Evolutionary conservation across 1,140 invertebrate species (phyloP).

Genomic region (Aphelinus certus): DNA sequence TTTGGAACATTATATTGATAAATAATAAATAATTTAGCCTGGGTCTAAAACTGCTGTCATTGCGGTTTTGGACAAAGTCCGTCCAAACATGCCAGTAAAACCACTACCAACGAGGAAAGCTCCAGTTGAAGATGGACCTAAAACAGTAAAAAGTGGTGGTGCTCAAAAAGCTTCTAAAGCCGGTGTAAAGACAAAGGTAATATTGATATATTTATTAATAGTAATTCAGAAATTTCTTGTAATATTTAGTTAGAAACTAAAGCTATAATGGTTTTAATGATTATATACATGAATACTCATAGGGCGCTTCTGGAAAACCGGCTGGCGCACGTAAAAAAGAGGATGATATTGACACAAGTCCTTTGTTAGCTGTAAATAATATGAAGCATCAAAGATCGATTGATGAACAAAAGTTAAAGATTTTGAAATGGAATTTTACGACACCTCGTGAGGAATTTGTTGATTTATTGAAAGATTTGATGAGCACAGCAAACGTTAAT

Average conservation of each 20-base stretch:
- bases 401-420: constrained; percentile 92
- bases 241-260: too few species aligned
- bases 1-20: not conserved
- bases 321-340: constrained; percentile 78
- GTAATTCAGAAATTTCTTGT: too few species aligned
- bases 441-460: constrained; percentile 93
- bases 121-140: constrained; percentile 61
- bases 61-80: constrained; percentile 84
- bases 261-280: too few species aligned
- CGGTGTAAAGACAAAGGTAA: constrained; percentile 56
- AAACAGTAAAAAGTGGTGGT: constrained; percentile 69
- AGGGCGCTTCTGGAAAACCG: constrained; percentile 48
- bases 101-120: constrained; percentile 75
- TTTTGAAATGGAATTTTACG: constrained; percentile 96
- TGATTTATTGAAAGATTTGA: constrained; percentile 90
- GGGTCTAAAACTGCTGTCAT: constrained; percentile 84
- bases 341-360: constrained; percentile 85
- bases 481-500: constrained; percentile 88
- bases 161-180: constrained; percentile 66
- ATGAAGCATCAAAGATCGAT: constrained; percentile 90
- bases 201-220: not conserved
- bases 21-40: constrained; percentile 66
- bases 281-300: not conserved
- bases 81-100: constrained; percentile 85
- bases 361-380: constrained; percentile 84